Evolutionary conservation across 2,797 vertebrate species (phyloP).

Genomic region (Gallinago nigripennis): DNA sequence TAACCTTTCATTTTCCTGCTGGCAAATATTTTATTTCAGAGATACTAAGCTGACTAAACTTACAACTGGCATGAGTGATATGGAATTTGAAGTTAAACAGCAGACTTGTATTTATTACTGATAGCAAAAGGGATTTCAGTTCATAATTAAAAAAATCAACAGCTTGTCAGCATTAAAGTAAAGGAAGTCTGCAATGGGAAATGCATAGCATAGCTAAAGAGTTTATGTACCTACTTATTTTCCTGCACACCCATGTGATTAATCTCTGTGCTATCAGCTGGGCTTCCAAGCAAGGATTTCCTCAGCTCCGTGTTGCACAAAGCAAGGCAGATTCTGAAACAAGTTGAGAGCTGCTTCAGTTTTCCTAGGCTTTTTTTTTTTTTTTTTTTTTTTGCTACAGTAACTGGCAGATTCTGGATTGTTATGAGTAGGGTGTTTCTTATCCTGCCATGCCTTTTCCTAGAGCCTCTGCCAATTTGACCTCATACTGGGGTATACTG

Average conservation of each 20-base stretch:
- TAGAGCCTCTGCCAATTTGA: slow-evolving; percentile 20
- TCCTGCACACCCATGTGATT: not conserved
- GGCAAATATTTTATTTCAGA: slow-evolving; percentile 59
- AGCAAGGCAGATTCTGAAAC: not conserved
- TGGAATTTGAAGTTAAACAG: slow-evolving; percentile 32
- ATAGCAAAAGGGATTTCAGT: slow-evolving; percentile 38
- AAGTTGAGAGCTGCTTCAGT: not conserved
- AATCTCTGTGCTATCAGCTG: not conserved
- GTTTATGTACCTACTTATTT: not conserved
- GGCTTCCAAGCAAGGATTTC: slow-evolving; percentile 5
- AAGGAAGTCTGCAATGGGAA: not conserved
- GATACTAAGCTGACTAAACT: slow-evolving; percentile 47
- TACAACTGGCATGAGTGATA: slow-evolving; percentile 7
- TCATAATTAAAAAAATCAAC: slow-evolving; percentile 45
- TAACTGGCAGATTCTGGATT: not conserved
- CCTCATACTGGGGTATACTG: not conserved
- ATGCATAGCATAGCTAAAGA: not conserved
- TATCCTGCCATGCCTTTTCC: slow-evolving; percentile 39
- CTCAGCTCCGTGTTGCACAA: not conserved
- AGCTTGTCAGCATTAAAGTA: slow-evolving; percentile 12
- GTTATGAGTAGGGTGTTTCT: slow-evolving; percentile 12
- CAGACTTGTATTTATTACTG: slow-evolving; percentile 17
- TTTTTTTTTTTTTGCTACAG: not conserved
- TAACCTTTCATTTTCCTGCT: slow-evolving; percentile 33
- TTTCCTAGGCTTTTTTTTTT: not conserved